Conservation (phyloP, 2,797 vertebrate species). For the Bufotes viridis region DNA sequence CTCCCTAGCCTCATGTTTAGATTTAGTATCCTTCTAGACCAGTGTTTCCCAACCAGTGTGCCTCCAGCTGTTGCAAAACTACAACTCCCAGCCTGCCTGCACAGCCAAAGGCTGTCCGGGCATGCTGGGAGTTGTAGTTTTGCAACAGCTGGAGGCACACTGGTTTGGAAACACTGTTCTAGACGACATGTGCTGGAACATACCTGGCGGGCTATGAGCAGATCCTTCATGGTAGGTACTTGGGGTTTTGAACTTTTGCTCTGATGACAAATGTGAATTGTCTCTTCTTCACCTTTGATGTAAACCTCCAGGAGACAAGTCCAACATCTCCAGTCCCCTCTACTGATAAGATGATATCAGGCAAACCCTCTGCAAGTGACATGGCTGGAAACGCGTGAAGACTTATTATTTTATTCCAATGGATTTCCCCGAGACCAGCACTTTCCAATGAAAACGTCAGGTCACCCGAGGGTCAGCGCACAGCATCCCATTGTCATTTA, state of each 20-base stretch:
- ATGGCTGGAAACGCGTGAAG: background rate
- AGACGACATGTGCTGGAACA: background rate
- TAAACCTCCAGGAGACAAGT: background rate
- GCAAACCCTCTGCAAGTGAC: background rate
- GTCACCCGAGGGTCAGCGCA: constrained; percentile 45
- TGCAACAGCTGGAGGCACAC: too few species aligned
- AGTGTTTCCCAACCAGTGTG: too few species aligned
- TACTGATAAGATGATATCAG: constrained; percentile 34
- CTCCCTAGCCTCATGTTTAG: too few species aligned
- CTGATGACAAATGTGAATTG: constrained; percentile 14
- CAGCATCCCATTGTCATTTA: constrained; percentile 40
- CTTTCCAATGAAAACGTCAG: constrained; percentile 28
- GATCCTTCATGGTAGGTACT: background rate
- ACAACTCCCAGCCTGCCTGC: too few species aligned
- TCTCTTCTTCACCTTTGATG: constrained; percentile 23
- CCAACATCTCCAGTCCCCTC: constrained; percentile 1
- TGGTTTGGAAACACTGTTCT: too few species aligned
- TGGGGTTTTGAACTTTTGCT: background rate
- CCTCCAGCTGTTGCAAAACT: too few species aligned
- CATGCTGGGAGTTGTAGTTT: too few species aligned
- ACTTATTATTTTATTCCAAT: constrained; percentile 44
- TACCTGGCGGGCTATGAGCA: background rate
- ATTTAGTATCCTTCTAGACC: background rate
- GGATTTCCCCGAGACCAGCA: background rate
- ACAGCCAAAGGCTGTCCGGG: too few species aligned